phyloP scores from a whole-genome alignment of 2,113 vertebrate genomes.

The Strix uralensis region DNA sequence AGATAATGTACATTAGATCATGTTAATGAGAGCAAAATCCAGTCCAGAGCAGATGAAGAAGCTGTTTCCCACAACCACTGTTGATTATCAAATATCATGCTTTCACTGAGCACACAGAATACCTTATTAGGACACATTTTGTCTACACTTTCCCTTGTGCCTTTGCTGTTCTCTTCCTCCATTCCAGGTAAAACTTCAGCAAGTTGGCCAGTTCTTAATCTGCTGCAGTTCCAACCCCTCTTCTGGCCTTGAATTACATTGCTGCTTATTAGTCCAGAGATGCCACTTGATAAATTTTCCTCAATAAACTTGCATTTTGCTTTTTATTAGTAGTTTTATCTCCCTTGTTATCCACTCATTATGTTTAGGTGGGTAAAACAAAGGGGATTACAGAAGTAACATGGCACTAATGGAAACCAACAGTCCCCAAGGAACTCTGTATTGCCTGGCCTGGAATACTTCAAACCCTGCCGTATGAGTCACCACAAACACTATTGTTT shows the following conservation, averaged over 20 bases:
- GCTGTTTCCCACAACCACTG: neutral
- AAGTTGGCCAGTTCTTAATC: neutral
- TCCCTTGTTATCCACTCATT: neutral
- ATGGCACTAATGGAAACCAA: neutral
- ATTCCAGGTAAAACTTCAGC: neutral
- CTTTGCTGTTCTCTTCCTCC: neutral
- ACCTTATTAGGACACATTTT: neutral
- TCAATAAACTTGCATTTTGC: neutral
- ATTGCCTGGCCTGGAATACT: neutral
- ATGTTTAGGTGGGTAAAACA: neutral
- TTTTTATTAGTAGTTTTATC: neutral
- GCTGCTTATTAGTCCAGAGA: neutral
- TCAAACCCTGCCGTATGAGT: neutral
- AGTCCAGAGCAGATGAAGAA: neutral
- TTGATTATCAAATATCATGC: neutral
- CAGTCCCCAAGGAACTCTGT: neutral
- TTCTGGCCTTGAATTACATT: neutral
- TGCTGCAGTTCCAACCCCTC: neutral
- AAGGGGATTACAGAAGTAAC: neutral
- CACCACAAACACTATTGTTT: neutral
- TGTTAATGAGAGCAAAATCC: neutral
- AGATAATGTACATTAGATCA: neutral
- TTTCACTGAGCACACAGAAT: neutral
- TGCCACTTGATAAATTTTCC: neutral
- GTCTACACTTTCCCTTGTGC: neutral